Percentiles rank a stretch among this genome's conserved stretches.
Evolutionary conservation across 2,888 invertebrate species (phyloP).

Genomic region (Penaeus monodon): DNA sequence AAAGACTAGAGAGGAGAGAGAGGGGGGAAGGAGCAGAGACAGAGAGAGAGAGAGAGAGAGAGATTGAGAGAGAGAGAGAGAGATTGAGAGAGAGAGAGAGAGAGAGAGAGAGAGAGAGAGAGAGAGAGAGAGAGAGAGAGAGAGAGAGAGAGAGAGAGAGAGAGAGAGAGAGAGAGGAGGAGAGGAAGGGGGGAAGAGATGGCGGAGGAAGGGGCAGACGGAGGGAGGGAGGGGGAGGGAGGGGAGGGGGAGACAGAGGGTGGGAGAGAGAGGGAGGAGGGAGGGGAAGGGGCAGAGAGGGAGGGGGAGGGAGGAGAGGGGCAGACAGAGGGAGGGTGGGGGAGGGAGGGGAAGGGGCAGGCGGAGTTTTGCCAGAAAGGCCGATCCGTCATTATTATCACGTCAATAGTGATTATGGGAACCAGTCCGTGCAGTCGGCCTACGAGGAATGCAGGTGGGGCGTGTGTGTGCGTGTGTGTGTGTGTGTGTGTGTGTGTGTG

Average conservation of each 20-base stretch:
- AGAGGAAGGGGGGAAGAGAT: not conserved
- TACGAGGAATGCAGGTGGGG: slow-evolving; percentile 15
- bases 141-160: not conserved
- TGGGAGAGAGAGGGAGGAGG: not conserved
- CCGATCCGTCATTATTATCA: slow-evolving; percentile 49
- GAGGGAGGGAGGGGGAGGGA: not conserved
- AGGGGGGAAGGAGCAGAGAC: not conserved
- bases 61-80: not conserved
- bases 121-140: not conserved
- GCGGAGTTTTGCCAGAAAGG: slow-evolving; percentile 25
- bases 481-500: no score
- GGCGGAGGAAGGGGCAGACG: not conserved
- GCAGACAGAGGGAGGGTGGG: not conserved
- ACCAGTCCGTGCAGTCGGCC: slow-evolving; percentile 6
- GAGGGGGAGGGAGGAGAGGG: not conserved
- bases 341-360: not conserved
- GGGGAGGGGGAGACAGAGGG: not conserved
- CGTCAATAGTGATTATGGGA: slow-evolving; percentile 55
- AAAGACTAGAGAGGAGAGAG: not conserved
- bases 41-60: not conserved
- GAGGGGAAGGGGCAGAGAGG: not conserved
- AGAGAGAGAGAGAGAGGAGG: not conserved
- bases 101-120: not conserved
- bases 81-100: not conserved
- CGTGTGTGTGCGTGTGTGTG: no score